Evolutionary conservation across 1,140 invertebrate genomes (phyloP), one percentile per base, ranked within the genome.

Genomic region (Tetragonula clypearis): DNA sequence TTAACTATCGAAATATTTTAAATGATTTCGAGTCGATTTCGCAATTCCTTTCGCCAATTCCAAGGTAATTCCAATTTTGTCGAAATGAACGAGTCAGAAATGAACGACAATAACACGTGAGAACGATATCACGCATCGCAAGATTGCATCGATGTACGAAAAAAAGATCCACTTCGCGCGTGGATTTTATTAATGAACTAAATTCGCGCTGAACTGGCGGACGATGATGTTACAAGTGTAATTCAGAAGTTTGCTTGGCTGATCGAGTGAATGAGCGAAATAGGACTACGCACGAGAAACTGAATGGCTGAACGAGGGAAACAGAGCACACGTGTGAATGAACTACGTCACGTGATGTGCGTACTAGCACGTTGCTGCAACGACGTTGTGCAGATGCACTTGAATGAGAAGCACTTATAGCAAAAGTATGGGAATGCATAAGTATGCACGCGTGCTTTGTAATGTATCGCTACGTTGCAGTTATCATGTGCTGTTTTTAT

Each of bases 321-420:
- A 66, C 53, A 68, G 86, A 72, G 82, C 71, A 78, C 35, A 60
- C 73, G 35, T 65, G 75, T 91, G 91, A 92, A 90, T 91, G 91
- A 84, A 88, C 84, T 79, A 87, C 30, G 87, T 89, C 92, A 92
- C 91, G 90, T 91, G 90, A 79, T 77, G 62, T 85, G 87, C 84
- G 85, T 90, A 82, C 78, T 66, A 56, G 76, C 53, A 77, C 35
- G 58, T 41, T 77, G 62, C 75, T n/a, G 62, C 35, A 77, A 77
- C 15, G 35, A 62, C 58, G 35, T 41, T 41, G 35, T 62, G 23
- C n/a, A n/a, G 21, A 56, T 77, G 26, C n/a, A 26, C 30, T 49
- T 77, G 75, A 77, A 77, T 62, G 58, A 77, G 23, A 17, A 74
- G 72, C 23, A 23, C 23, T n/a, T 62, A n/a, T 12, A 3, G 0